phyloP scores from a whole-genome alignment of 2,888 invertebrate genomes.

The Scelioninae gen. 2 region DNA sequence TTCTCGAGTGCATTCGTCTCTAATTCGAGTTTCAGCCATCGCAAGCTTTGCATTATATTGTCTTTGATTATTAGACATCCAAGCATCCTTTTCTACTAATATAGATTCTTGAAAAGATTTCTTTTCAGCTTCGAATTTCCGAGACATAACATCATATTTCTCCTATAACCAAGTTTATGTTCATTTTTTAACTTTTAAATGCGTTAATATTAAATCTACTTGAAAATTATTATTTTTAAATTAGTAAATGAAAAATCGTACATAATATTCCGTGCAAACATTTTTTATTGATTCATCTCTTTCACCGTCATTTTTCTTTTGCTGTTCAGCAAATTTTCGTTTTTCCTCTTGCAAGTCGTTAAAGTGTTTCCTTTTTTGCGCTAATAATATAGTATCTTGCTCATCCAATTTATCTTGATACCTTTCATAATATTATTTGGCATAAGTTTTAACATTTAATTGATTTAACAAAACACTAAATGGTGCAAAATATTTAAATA shows the following conservation, averaged over 20 bases:
- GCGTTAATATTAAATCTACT: no score
- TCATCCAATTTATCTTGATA: slow-evolving; percentile 69
- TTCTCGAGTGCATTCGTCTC: slow-evolving; percentile 83
- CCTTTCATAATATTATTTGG: slow-evolving; percentile 8
- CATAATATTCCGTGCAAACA: slow-evolving; percentile 64
- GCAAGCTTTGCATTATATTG: slow-evolving; percentile 80
- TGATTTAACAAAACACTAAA: no score
- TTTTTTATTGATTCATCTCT: slow-evolving; percentile 64
- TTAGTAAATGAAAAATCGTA: slow-evolving; percentile 40
- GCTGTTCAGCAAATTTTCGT: slow-evolving; percentile 64
- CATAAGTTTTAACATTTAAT: no score
- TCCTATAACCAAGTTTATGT: no score
- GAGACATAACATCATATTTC: slow-evolving; percentile 64
- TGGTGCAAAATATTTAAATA: no score
- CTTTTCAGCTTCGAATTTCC: slow-evolving; percentile 75
- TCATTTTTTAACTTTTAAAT: no score
- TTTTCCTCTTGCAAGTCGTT: slow-evolving; percentile 67
- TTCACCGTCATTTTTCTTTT: slow-evolving; percentile 64
- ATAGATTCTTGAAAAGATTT: slow-evolving; percentile 79
- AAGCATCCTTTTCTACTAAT: slow-evolving; percentile 80
- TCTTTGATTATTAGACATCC: slow-evolving; percentile 79
- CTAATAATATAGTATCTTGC: slow-evolving; percentile 66
- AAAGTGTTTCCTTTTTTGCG: slow-evolving; percentile 64
- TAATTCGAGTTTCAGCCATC: slow-evolving; percentile 82
- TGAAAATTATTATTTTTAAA: no score